Conservation (phyloP, 2,113 vertebrate genomes). For the Psilopogon haemacephalus region DNA sequence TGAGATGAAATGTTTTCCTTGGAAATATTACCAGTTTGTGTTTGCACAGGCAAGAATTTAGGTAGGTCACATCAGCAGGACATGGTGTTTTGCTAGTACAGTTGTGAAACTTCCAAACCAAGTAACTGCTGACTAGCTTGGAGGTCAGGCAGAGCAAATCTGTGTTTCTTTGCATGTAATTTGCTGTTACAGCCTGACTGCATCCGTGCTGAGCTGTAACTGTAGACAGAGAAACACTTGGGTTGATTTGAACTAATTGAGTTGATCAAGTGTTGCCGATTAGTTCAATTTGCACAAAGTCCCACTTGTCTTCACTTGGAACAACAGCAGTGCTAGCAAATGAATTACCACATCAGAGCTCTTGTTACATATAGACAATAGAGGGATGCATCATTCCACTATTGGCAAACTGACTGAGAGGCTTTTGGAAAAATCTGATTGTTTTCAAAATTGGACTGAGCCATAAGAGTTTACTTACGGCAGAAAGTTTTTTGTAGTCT, state of each 20-base stretch:
- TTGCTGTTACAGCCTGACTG: not conserved
- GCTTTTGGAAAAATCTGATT: not conserved
- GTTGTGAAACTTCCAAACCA: not conserved
- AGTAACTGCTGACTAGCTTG: not conserved
- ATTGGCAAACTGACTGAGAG: not conserved
- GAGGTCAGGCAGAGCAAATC: not conserved
- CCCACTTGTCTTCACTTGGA: conserved; percentile 18
- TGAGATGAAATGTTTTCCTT: not conserved
- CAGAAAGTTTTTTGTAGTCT: not conserved
- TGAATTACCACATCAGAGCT: not conserved
- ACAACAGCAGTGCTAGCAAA: not conserved
- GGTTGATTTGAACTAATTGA: conserved; percentile 55
- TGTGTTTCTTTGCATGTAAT: not conserved
- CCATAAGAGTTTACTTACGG: not conserved
- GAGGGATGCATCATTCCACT: not conserved
- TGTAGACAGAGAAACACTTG: conserved; percentile 19
- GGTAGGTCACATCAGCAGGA: not conserved
- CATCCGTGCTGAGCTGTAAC: not conserved
- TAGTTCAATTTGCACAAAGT: conserved; percentile 24
- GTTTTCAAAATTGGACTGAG: not conserved
- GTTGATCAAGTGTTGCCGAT: conserved; percentile 52
- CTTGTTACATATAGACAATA: not conserved
- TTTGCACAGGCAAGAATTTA: not conserved
- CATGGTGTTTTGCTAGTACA: not conserved
- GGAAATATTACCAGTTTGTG: not conserved